Evolutionary conservation across 2,888 invertebrate species (phyloP), one percentile per base, ranked within the genome.

Genomic region (Prosapia bicincta): DNA sequence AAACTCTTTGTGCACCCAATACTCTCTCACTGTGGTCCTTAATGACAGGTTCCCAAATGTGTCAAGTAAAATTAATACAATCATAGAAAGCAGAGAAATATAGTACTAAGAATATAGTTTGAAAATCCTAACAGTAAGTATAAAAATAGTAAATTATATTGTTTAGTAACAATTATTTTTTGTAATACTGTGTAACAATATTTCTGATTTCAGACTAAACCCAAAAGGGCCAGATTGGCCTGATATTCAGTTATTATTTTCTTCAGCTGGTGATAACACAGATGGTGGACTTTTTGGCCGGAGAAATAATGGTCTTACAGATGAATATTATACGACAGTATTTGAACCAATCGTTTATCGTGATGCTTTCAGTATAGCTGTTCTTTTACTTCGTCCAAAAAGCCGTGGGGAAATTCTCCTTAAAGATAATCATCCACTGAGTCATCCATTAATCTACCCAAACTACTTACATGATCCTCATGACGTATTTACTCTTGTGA

Each of bases 381-480:
- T 93, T 0, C 83, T 93, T 67, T 80, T 95, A n/a, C 84, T 94
- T 82, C 86, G 94, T 72, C 94, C 95, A 0, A 88, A 87, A 79
- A 94, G 94, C 81, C 85, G 90, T 68, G 95, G 95, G 0, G 88
- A 86, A 79, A 83, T 95, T 15, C 86, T 89, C 79, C 85, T 98
- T 0, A 88, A 86, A 80, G 91, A 92, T 69, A 86, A 86, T 0
- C 88, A 94, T 83, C 93, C 96, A 0, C 86, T 88, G 72, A 88
- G 91, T 0, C 90, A 93, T 79, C 96, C 97, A 0, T 84, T 90
- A n/a, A 95, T 98, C 77, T 92, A 93, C 84, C 93, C 98, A 0
- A 96, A 97, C 84, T 98, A 98, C 84, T 92, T 91, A 81, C 85
- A 88, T 0, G 89, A 94, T 81, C 91, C 91, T 0, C 84, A 89